Percentiles rank a stretch among this genome's conserved stretches.
These are phyloP conservation scores for Agelastica alni DNA, from an alignment of 2,888 invertebrate species.

Conservation along the genomic window DNA sequence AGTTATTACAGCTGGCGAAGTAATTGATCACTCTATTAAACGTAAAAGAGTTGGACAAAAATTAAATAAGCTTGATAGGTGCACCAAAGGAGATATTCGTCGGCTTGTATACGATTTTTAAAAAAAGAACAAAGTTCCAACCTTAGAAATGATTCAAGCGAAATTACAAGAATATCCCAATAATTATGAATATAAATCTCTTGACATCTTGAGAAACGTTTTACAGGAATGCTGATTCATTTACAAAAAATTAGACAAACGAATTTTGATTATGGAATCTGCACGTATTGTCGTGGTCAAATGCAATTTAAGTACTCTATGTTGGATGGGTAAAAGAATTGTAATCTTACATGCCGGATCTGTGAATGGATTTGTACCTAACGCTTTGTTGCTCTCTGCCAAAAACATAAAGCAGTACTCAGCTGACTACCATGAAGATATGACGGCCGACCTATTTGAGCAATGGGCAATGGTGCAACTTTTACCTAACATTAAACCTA, in stretches of 20 bases:
- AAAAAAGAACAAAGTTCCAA: background rate
- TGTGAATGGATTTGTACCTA: conserved; percentile 1
- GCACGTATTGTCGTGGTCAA: background rate
- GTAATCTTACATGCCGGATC: conserved; percentile 1
- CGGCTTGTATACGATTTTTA: background rate
- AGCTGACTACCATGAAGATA: conserved; percentile 7
- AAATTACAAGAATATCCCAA: background rate
- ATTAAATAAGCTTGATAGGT: background rate
- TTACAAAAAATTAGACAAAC: background rate
- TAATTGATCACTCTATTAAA: too few species aligned
- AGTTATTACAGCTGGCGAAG: too few species aligned
- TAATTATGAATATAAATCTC: background rate
- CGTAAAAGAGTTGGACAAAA: too few species aligned
- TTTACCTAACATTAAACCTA: too few species aligned
- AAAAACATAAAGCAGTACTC: background rate
- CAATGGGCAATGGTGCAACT: too few species aligned
- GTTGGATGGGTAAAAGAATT: background rate
- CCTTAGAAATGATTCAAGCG: background rate
- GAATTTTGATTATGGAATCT: background rate
- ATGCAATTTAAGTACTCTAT: background rate
- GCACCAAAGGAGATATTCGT: background rate
- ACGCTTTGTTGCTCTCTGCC: background rate
- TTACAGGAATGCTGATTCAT: background rate
- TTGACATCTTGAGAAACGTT: background rate
- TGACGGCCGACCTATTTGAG: too few species aligned